Evolutionary conservation across 2,888 invertebrate genomes (phyloP), one percentile per base, ranked within the genome.

Genomic region (Epinotia bilunana): DNA sequence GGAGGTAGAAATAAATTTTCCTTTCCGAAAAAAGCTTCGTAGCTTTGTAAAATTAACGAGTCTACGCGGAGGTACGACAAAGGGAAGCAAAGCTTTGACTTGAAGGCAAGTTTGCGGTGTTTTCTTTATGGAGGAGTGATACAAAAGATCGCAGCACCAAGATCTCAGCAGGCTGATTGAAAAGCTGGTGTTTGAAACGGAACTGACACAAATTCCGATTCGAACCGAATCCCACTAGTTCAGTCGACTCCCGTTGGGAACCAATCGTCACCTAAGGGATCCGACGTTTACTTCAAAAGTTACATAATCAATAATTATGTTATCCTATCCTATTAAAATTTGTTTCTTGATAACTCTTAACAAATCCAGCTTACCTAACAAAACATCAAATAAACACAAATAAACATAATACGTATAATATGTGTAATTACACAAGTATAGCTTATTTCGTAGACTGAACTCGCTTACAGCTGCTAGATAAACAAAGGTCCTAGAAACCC

Each of bases 21-120:
- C 67, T 60, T 67, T 58, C 33, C 18, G 58, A 70, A 69, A 74
- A 74, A 64, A 63, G 68, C 68, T 61, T 39, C 53, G 70, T 18
- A 43, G 63, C 74, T 69, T 70, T 74, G 74, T 64, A 13, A 64
- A 70, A 74, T 74, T 74, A 64, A 74, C 69, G 74, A 64, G 62
- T 57, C 46, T 28, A 58, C 53, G 39, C 49, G 58, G 62, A 62
- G 20, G 49, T 43, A 63, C 57, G 58, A 57, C n/a, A 63, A 63
- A 74, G 46, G 60, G n/a, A 33, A 53, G 61, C 62, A 55, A 57
- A 57, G 57, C 68, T 72, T 69, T 49, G 20, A 69, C 16, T 74
- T 2, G n/a, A 11, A 12, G 55, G 61, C 18, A 64, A 58, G 39
- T 74, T 69, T 64, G 46, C 49, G 46, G 62, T 57, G 28, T 69